Base-by-base conservation (phyloP, 2,888 invertebrate species). In the Fragum fragum region DNA sequence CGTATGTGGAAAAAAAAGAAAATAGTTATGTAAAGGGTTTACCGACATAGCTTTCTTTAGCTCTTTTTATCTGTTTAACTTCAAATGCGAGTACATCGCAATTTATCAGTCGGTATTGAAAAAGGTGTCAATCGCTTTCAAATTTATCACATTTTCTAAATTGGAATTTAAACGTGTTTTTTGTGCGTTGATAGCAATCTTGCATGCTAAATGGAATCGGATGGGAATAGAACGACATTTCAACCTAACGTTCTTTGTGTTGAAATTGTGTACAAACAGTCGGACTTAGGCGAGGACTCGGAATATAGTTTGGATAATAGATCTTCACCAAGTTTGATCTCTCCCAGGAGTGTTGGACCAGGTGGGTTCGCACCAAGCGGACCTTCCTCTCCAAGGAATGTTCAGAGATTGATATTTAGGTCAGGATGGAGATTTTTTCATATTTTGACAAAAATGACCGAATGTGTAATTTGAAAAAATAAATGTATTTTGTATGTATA, bases 221-320 rank as follows among this genome's bases (percentile, higher is more conserved):
- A 61, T 61, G 26, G 32, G 32, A 32, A 7, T 36, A 18, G 5
- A 18, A 32, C 63, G 1, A 63, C 21, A 18, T 32, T 16, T 18
- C 36, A 63, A 9, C 63, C 29, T 16, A 63, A 63, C 29, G 63
- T 63, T n/a, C n/a, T 63, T 36, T 63, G 63, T 63, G 63, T 63
- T 32, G 63, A 63, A 18, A 63, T 63, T 6, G 32, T 36, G n/a
- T 63, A 32, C 21, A 63, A n/a, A 63, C 63, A 63, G 36, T n/a
- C 32, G 32, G 63, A 36, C 32, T 32, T 28, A 21, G 28, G 63
- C 9, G 63, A 18, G 63, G 63, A 63, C n/a, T 36, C 28, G 16
- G 63, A 14, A n/a, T 36, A n/a, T 0, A 36, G n/a, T 36, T 63
- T 36, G 63, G 63, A 63, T 32, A 63, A 63, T n/a, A 32, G 63